Evolutionary conservation across 2,113 vertebrate species (phyloP), one percentile per base, ranked within the genome.

Genomic region (Tupaia tana): DNA sequence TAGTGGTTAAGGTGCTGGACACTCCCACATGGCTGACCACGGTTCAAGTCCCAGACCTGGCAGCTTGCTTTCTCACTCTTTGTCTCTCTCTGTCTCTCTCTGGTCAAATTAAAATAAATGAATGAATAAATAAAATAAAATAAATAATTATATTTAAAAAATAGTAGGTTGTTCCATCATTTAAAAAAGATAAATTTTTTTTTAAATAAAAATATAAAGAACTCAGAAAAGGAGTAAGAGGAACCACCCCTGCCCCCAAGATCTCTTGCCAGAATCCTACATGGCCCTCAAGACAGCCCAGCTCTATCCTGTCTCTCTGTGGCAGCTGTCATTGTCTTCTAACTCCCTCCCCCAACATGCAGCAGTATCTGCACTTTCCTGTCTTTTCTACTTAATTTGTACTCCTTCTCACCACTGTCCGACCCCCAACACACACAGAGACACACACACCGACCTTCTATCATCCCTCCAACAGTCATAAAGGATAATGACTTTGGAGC

Each of bases 321-420:
- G 24, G 31, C 54, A 34, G 73, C 75, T 78, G 29, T 43, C 66
- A 67, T 25, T 75, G 6, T 82, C 82, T 86, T 83, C 67, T 24
- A 59, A 18, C 4, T 58, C 24, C 71, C 69, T 83, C 56, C 27
- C 31, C 14, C 19, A 84, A 77, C 15, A 63, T 0, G 1, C 63
- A 71, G 29, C 22, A 87, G 1, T 52, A 64, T 95, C n/a, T 83
- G 11, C 75, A 71, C 25, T 91, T 63, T 86, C 31, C 80, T 78
- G 52, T 34, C n/a, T 94, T 74, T 85, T 80, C 86, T 56, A 78
- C 31, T 64, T 88, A 87, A 87, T 71, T 73, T 88, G 34, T 93
- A 56, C 77, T 87, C n/a, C 43, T 9, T 91, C 11, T 92, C 64
- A n/a, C 59, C 43, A 63, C 9, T 43, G 25, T 86, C 70, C 20